phyloP scores from a whole-genome alignment of 1,140 invertebrate species.

The Sesamia nonagrioides region DNA sequence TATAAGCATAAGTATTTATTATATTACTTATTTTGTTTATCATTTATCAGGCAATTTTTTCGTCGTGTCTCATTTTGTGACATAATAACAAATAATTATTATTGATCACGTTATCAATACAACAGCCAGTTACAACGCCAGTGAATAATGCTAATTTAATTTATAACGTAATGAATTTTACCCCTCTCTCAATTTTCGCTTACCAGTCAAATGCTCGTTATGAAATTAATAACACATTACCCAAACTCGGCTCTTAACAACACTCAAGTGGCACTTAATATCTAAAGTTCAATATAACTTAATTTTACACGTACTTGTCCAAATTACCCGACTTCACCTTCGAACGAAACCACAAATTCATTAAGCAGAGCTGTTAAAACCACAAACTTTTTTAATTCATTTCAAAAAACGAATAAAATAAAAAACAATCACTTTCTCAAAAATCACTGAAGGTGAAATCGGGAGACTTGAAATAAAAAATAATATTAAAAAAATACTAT shows the following conservation, averaged over 20 bases:
- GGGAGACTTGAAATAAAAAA: not conserved
- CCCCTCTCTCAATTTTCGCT: no score
- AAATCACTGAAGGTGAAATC: conserved; percentile 1
- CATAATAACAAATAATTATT: no score
- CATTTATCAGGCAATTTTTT: no score
- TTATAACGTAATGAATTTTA: no score
- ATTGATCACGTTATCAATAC: no score
- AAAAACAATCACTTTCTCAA: not conserved
- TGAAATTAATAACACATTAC: not conserved
- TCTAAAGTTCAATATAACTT: not conserved
- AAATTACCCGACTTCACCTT: conserved; percentile 2
- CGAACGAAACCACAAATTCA: conserved; percentile 1
- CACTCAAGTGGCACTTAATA: not conserved
- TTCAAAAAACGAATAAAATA: not conserved
- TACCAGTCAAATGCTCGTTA: not conserved
- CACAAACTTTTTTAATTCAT: not conserved
- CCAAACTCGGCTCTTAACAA: not conserved
- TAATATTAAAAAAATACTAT: conserved; percentile 6
- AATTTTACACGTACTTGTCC: conserved; percentile 10
- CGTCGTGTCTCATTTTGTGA: no score
- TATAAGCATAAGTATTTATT: no score
- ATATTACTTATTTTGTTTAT: no score
- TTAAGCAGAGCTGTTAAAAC: not conserved
- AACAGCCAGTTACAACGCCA: no score
- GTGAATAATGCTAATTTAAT: no score